Evolutionary conservation across 2,113 vertebrate species (phyloP).

Genomic region (Stegostoma tigrinum): DNA sequence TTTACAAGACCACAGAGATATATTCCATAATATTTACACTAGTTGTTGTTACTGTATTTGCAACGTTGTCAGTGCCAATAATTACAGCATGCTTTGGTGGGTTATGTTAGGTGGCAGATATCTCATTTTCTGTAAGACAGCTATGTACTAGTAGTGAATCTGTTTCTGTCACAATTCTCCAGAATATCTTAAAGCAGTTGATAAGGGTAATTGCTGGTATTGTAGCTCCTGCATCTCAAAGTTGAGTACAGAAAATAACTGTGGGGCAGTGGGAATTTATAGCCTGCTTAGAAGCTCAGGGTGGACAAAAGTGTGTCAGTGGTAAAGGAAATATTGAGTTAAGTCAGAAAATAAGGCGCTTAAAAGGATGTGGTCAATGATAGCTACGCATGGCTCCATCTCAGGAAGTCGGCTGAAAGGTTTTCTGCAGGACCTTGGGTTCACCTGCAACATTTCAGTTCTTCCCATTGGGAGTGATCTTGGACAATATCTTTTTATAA

Average conservation of each 20-base stretch:
- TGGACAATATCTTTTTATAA: neutral
- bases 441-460: neutral
- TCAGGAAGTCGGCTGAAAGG: neutral
- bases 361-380: neutral
- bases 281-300: no score
- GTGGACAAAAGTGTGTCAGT: neutral
- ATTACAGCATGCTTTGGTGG: neutral
- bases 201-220: neutral
- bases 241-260: neutral
- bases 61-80: neutral
- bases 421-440: no score
- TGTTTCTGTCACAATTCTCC: neutral
- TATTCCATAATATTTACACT: neutral
- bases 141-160: neutral
- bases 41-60: neutral
- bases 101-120: neutral
- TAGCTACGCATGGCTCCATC: neutral
- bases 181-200: neutral
- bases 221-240: neutral
- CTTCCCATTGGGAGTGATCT: neutral
- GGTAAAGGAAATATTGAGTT: neutral
- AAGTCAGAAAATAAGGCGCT: neutral
- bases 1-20: neutral
- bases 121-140: neutral
- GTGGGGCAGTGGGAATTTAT: neutral